phyloP scores from a whole-genome alignment of 2,113 vertebrate genomes.

The Laterallus jamaicensis region DNA sequence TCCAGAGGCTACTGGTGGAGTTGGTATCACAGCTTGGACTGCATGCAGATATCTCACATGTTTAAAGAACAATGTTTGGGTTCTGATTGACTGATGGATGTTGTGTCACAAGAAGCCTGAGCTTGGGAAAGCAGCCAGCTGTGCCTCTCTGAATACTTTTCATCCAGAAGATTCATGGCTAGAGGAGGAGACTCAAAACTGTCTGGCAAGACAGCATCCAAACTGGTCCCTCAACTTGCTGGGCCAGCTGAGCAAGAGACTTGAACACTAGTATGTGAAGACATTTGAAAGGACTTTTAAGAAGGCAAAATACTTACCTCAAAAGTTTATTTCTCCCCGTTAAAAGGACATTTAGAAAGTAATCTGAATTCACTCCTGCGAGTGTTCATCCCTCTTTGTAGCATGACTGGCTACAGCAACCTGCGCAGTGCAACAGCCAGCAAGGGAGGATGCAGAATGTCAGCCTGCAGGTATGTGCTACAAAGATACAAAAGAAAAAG shows the following conservation, averaged over 20 bases:
- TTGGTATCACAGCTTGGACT: not conserved
- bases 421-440: not conserved
- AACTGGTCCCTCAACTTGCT: conserved; percentile 33
- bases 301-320: not conserved
- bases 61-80: not conserved
- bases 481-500: not conserved
- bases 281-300: not conserved
- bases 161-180: not conserved
- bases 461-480: not conserved
- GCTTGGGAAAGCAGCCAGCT: not conserved
- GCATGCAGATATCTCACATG: not conserved
- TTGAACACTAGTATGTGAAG: not conserved
- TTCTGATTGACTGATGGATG: not conserved
- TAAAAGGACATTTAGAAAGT: not conserved
- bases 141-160: not conserved
- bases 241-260: not conserved
- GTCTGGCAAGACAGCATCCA: not conserved
- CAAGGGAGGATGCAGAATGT: not conserved
- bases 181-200: conserved; percentile 25
- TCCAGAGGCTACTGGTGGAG: not conserved
- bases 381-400: not conserved
- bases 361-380: not conserved
- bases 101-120: not conserved
- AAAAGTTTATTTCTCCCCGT: not conserved
- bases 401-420: not conserved